Conservation (phyloP, 2,797 vertebrate genomes). For the Pangasius sanitwongsei region DNA sequence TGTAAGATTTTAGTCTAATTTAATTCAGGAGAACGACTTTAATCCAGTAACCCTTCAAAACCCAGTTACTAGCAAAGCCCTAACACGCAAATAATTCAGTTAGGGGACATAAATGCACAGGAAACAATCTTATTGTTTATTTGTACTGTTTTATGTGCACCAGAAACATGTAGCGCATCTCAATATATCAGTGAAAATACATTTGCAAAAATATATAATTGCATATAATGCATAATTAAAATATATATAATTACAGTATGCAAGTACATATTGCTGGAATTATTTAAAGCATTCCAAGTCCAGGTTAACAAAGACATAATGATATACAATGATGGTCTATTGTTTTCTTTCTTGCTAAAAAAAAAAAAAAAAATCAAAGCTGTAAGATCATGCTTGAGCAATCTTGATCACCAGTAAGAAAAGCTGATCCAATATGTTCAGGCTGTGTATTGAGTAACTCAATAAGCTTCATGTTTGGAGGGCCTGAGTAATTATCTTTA, state of each 20-base stretch:
- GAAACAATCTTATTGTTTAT: background rate
- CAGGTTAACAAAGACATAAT: background rate
- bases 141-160: background rate
- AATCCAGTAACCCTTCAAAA: background rate
- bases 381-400: background rate
- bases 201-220: no score
- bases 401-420: background rate
- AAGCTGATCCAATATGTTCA: slow-evolving; percentile 3
- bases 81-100: background rate
- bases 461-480: slow-evolving; percentile 11
- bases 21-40: background rate
- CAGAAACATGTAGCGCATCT: background rate
- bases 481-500: slow-evolving; percentile 13
- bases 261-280: background rate
- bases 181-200: no score
- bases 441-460: background rate
- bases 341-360: background rate
- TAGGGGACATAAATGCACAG: background rate
- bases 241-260: background rate
- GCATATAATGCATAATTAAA: background rate
- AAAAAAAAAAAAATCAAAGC: background rate
- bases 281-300: background rate
- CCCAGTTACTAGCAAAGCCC: background rate
- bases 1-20: background rate
- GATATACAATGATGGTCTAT: background rate